Percentiles rank a stretch among this genome's conserved stretches.
phyloP scores from a whole-genome alignment of 2,888 invertebrate species.

The Phyllotreta striolata region DNA sequence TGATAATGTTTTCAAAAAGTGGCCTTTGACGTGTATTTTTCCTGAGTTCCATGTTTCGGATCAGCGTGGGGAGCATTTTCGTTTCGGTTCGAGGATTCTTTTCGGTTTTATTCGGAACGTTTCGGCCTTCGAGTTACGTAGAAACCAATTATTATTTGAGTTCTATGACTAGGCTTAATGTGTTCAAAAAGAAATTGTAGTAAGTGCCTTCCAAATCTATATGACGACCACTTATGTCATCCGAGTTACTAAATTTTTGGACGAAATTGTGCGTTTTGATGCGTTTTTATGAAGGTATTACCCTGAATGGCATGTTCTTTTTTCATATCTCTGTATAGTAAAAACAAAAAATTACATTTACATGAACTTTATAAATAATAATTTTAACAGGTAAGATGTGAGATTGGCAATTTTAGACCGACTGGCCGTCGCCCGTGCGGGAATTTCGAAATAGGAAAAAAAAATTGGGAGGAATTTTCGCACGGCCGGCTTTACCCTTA shows the following conservation, averaged over 20 bases:
- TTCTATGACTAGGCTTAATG: constrained; percentile 72
- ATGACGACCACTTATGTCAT: constrained; percentile 64
- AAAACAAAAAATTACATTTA: constrained; percentile 47
- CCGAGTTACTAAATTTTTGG: constrained; percentile 58
- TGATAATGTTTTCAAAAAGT: constrained; percentile 62
- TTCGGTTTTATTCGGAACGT: neutral
- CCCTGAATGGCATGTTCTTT: constrained; percentile 76
- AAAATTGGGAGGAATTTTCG: too few species aligned
- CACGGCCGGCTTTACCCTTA: neutral
- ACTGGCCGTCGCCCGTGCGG: neutral
- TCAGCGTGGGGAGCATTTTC: constrained; percentile 38
- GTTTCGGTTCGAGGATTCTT: constrained; percentile 8
- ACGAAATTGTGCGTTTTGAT: constrained; percentile 60
- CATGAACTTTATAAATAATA: constrained; percentile 54
- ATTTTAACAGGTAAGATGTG: constrained; percentile 57
- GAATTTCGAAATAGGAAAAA: neutral
- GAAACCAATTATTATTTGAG: constrained; percentile 47
- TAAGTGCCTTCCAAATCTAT: constrained; percentile 83
- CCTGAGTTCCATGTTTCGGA: constrained; percentile 51
- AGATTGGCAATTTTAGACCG: constrained; percentile 56
- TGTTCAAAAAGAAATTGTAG: constrained; percentile 77
- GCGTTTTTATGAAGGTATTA: constrained; percentile 69
- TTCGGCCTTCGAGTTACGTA: constrained; percentile 20
- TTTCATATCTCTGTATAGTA: constrained; percentile 60
- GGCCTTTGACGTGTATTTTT: constrained; percentile 58